Evolutionary conservation across 2,113 vertebrate species (phyloP), one percentile per base, ranked within the genome.

Genomic region (Myotis yumanensis): DNA sequence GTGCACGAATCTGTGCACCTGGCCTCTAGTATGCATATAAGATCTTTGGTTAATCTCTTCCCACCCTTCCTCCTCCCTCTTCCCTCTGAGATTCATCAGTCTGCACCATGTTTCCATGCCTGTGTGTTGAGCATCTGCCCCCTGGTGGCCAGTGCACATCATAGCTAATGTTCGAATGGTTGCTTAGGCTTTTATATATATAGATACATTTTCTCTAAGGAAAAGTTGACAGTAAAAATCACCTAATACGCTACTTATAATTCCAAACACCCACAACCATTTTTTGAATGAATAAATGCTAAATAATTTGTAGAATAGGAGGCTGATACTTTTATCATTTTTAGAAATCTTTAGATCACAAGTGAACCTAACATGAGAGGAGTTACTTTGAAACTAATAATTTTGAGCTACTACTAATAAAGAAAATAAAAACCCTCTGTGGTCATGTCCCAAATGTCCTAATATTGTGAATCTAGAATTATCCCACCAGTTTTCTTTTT

Each of bases 341-440:
- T 37, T 92, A 25, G 32, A 89, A 94, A 82, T 46, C 17, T 73
- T 95, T 72, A 92, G 23, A 37, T 35, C 30, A 95, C 51, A 88
- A 28, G 1, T 59, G 46, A 86, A 93, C 23, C 11, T 32, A 86
- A 71, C 7, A 32, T 57, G 40, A 90, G 16, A 35, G 57, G 7
- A 52, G 48, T 35, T 52, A 76, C 40, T 81, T 88, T 51, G 52
- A 71, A 91, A 54, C 7, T 73, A 72, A 46, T 32, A 48, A 32
- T 62, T 94, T 23, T 89, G 28, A 72, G 80, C 48, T 69, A 52
- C 52, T 46, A 52, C 46, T 43, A 83, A 84, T 52, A 48, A 5
- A 86, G 40, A 91, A 93, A 90, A 84, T 35, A 54, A 57, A 79
- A 89, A 62, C 28, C 57, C 32, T 75, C 4, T 82, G 40, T 64